A percentile compares a stretch with the other conserved stretches of the same genome.
phyloP scores from a whole-genome alignment of 2,888 invertebrate genomes.

The Trimorus sp. region DNA sequence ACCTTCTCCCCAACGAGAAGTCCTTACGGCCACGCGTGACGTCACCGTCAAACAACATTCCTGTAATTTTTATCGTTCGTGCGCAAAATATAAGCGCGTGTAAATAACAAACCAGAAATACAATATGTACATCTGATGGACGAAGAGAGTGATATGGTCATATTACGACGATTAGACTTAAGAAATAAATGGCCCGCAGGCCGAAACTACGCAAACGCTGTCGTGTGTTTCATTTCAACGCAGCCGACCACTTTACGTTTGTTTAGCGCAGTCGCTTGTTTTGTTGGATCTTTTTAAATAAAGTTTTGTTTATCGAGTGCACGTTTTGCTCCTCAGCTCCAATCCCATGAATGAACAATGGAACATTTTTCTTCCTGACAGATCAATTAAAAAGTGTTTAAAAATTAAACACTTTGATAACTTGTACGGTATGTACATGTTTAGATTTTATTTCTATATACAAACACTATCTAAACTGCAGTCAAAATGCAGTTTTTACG shows the following conservation, averaged over 20 bases:
- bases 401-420: too few relatives aligned
- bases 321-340: constrained; percentile 28
- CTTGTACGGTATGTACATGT: too few relatives aligned
- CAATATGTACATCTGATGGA: constrained; percentile 61
- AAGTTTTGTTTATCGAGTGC: constrained; percentile 40
- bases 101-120: constrained; percentile 59
- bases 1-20: constrained; percentile 42
- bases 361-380: too few relatives aligned
- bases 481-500: too few relatives aligned
- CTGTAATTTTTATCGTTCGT: constrained; percentile 66
- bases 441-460: too few relatives aligned
- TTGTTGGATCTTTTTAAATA: constrained; percentile 54
- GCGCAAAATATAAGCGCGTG: constrained; percentile 59
- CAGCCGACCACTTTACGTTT: constrained; percentile 39
- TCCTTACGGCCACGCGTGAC: constrained; percentile 65
- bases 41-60: constrained; percentile 63
- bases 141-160: constrained; percentile 62
- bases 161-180: constrained; percentile 58
- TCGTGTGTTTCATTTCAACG: constrained; percentile 44
- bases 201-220: constrained; percentile 42
- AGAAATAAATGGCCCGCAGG: constrained; percentile 55
- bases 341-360: constrained; percentile 6
- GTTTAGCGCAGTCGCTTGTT: constrained; percentile 34
- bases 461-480: too few relatives aligned
- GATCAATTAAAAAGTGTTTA: too few relatives aligned